Conservation (phyloP, 2,797 vertebrate species). For the Odontamblyopus rebecca region DNA sequence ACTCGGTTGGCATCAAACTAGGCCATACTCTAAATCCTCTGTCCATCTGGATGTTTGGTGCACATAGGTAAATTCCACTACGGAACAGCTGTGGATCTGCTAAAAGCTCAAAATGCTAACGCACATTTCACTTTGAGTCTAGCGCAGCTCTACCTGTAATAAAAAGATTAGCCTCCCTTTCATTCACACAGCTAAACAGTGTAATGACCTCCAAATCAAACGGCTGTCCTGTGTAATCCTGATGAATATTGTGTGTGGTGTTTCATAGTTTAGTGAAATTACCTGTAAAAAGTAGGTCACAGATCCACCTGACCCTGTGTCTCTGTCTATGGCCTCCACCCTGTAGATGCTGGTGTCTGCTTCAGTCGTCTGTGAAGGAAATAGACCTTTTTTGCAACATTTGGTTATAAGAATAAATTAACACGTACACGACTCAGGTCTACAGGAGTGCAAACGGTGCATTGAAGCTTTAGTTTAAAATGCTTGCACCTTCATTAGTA, state of each 20-base stretch:
- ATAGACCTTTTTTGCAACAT: too few species aligned
- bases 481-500: too few species aligned
- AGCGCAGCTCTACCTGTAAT: conserved; percentile 59
- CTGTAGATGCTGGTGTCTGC: conserved; percentile 88
- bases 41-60: conserved; percentile 52
- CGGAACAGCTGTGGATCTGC: conserved; percentile 60
- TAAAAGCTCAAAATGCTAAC: conserved; percentile 66
- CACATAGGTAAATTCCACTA: conserved; percentile 54
- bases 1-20: conserved; percentile 35
- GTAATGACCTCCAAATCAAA: conserved; percentile 12
- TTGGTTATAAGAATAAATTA: too few species aligned
- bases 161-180: conserved; percentile 70
- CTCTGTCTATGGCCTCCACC: conserved; percentile 86
- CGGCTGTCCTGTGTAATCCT: neutral
- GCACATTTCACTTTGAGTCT: conserved; percentile 44
- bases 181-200: conserved; percentile 12
- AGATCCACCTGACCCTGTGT: conserved; percentile 93
- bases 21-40: conserved; percentile 31
- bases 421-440: too few species aligned
- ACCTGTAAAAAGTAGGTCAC: conserved; percentile 93
- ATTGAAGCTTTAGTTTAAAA: too few species aligned
- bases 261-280: conserved; percentile 33
- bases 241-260: neutral
- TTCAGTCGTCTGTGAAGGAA: conserved; percentile 75
- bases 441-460: too few species aligned